Conservation (phyloP, 2,797 vertebrate species). For the Arctocebus calabarensis region DNA sequence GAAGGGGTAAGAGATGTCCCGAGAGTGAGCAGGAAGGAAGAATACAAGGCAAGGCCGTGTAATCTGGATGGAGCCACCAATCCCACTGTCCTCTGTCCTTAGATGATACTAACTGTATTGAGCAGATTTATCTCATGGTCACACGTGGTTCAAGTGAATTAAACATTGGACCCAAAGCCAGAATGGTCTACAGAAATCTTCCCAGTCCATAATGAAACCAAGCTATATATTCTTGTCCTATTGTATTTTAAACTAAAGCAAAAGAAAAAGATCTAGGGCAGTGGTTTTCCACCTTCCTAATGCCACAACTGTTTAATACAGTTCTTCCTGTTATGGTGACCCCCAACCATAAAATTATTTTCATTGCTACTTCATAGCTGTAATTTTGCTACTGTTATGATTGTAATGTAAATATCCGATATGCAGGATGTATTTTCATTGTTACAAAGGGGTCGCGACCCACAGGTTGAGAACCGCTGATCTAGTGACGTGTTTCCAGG, state of each 20-base stretch:
- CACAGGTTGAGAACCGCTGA: not conserved
- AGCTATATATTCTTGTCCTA: not conserved
- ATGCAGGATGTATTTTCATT: too few species aligned
- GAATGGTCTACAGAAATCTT: not conserved
- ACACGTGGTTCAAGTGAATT: not conserved
- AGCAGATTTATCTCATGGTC: not conserved
- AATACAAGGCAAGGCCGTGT: not conserved
- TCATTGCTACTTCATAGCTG: too few species aligned
- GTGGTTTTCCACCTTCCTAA: too few species aligned
- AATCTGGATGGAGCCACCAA: too few species aligned
- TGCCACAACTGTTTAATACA: too few species aligned
- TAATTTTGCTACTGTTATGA: too few species aligned
- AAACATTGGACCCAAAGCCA: not conserved
- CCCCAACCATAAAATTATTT: too few species aligned
- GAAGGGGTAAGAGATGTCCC: not conserved
- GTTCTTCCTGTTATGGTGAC: too few species aligned
- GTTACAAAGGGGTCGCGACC: too few species aligned
- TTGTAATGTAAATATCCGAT: too few species aligned
- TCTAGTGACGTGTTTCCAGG: not conserved
- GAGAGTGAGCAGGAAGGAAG: not conserved
- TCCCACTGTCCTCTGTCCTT: not conserved
- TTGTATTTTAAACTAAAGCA: conserved; percentile 14
- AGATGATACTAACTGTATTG: not conserved
- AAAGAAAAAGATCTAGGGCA: not conserved
- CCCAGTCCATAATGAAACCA: not conserved